phyloP scores from a whole-genome alignment of 2,113 vertebrate species.

The Petromus typicus region DNA sequence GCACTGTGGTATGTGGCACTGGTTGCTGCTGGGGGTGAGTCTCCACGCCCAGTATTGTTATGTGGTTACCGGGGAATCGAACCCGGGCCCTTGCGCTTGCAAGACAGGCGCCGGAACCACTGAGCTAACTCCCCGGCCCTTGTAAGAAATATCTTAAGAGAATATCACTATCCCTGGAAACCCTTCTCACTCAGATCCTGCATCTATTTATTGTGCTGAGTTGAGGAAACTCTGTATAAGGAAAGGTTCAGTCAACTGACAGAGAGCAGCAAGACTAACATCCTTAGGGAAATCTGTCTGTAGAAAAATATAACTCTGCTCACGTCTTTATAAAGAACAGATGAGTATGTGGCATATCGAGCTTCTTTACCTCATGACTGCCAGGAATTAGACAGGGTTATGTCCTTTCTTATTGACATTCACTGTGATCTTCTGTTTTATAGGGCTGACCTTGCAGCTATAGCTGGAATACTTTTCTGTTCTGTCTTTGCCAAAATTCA shows the following conservation, averaged over 20 bases:
- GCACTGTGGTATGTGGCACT: too few species aligned
- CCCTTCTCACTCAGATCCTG: background rate
- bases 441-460: background rate
- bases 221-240: background rate
- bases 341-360: background rate
- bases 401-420: background rate
- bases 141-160: too few species aligned
- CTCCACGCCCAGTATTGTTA: too few species aligned
- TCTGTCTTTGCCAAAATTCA: background rate
- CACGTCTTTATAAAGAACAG: slow-evolving; percentile 2
- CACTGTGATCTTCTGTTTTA: slow-evolving; percentile 17
- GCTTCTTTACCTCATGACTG: background rate
- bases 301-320: background rate
- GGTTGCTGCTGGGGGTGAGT: too few species aligned
- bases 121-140: too few species aligned
- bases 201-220: background rate
- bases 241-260: background rate
- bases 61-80: too few species aligned
- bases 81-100: too few species aligned
- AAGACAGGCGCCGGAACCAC: too few species aligned
- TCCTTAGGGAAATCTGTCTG: slow-evolving; percentile 9
- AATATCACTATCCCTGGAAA: background rate
- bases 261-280: background rate
- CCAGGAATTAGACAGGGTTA: background rate
- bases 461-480: background rate